A percentile compares a stretch with the other conserved stretches of the same genome.
Evolutionary conservation across 2,113 vertebrate genomes (phyloP).

Genomic region (Neodontobutis hainanensis): DNA sequence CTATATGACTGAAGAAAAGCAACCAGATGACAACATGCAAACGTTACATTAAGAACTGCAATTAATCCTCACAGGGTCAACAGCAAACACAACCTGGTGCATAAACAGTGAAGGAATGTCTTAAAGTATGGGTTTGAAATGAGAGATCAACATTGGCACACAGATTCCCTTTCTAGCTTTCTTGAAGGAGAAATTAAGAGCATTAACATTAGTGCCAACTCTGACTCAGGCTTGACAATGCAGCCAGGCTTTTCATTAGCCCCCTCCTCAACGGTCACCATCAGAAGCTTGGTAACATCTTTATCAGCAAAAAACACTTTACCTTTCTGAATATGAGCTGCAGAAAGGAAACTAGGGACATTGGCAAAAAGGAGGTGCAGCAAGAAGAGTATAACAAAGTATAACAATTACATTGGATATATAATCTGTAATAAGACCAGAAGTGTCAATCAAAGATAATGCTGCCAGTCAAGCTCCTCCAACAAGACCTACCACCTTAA

Average conservation of each 20-base stretch:
- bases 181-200: conserved; percentile 78
- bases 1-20: neutral
- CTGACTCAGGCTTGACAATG: conserved; percentile 42
- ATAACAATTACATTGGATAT: conserved; percentile 43
- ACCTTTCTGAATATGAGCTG: conserved; percentile 7
- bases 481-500: conserved; percentile 21
- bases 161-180: conserved; percentile 47
- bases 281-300: conserved; percentile 44
- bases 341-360: conserved; percentile 52
- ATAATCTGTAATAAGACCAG: conserved; percentile 36
- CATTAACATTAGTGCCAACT: conserved; percentile 63
- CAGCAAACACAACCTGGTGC: too few relatives aligned
- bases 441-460: conserved; percentile 64
- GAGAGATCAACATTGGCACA: conserved; percentile 46
- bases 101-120: conserved; percentile 12
- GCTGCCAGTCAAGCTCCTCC: conserved; percentile 44
- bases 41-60: neutral
- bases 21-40: neutral
- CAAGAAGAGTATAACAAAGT: conserved; percentile 24
- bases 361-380: conserved; percentile 16
- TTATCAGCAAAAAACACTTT: conserved; percentile 51
- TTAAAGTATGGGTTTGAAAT: conserved; percentile 33
- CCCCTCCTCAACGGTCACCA: conserved; percentile 15
- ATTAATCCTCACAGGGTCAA: too few relatives aligned
- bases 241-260: conserved; percentile 25